These are phyloP conservation scores for Plutomurus gul DNA, from an alignment of 1,140 invertebrate species.

Conservation along the genomic window DNA sequence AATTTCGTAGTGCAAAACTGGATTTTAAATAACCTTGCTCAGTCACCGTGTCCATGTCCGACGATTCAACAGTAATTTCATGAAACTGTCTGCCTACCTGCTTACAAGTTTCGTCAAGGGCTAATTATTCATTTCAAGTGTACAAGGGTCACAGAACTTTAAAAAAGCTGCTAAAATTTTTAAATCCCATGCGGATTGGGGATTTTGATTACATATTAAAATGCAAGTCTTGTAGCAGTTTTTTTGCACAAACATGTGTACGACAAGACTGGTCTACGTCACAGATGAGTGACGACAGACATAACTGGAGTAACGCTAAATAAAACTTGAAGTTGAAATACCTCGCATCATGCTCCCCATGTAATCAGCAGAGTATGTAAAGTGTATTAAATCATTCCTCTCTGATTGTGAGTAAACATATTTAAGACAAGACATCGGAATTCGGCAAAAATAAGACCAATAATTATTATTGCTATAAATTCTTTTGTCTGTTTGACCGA, in stretches of 20 bases:
- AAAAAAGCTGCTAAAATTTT: no score
- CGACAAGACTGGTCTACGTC: constrained; percentile 3
- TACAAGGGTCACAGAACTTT: no score
- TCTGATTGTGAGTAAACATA: no score
- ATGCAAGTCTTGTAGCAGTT: background rate
- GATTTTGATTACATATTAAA: background rate
- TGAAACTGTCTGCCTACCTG: no score
- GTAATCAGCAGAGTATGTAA: background rate
- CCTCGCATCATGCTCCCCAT: background rate
- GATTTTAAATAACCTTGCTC: constrained; percentile 1
- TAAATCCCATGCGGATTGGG: background rate
- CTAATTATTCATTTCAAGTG: no score
- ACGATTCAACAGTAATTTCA: background rate
- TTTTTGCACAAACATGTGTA: background rate
- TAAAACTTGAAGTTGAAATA: background rate
- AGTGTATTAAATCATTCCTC: no score
- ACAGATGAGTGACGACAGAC: constrained; percentile 9
- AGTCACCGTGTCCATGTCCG: constrained; percentile 12
- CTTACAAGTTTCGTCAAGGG: no score
- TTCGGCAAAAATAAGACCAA: no score
- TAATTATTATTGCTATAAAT: no score
- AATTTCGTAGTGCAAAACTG: background rate
- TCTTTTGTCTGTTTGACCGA: no score
- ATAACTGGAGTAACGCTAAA: background rate
- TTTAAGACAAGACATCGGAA: no score